Evolutionary conservation across 1,140 invertebrate species (phyloP).

Genomic region (Drosophila chauvacae): DNA sequence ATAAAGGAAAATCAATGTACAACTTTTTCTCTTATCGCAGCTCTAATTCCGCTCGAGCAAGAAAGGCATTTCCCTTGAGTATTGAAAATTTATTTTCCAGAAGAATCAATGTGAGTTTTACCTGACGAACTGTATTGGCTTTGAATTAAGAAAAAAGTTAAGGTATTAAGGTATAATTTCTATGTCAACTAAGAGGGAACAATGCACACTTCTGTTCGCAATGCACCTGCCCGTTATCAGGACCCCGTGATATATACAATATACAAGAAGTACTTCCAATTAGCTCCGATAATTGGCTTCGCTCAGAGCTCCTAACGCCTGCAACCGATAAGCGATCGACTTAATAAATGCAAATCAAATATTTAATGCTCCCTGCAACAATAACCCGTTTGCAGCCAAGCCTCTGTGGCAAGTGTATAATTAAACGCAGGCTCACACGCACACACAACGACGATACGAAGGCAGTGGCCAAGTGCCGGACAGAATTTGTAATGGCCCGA

Average conservation of each 20-base stretch:
- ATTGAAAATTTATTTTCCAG: background rate
- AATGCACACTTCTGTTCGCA: background rate
- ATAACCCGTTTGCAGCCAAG: constrained; percentile 38
- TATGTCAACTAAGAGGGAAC: background rate
- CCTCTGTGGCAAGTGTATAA: constrained; percentile 58
- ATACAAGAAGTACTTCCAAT: constrained; percentile 20
- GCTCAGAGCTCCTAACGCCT: constrained; percentile 9
- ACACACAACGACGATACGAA: background rate
- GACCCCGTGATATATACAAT: background rate
- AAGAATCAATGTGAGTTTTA: background rate
- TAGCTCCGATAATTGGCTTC: constrained; percentile 30
- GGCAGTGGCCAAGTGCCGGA: constrained; percentile 26
- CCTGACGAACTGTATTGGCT: background rate
- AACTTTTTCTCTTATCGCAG: background rate
- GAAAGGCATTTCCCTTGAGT: background rate
- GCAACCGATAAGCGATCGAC: constrained; percentile 32
- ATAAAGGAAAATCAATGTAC: constrained; percentile 13
- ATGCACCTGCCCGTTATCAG: background rate
- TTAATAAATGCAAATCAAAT: constrained; percentile 68
- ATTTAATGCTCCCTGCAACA: constrained; percentile 56
- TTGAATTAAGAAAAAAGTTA: background rate
- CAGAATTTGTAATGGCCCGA: constrained; percentile 47
- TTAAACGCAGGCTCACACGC: constrained; percentile 42
- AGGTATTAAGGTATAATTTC: background rate
- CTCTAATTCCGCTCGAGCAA: background rate